Evolutionary conservation across 92 coral and sea anemone species (phyloP).

Genomic region (Plumapathes pennacea): DNA sequence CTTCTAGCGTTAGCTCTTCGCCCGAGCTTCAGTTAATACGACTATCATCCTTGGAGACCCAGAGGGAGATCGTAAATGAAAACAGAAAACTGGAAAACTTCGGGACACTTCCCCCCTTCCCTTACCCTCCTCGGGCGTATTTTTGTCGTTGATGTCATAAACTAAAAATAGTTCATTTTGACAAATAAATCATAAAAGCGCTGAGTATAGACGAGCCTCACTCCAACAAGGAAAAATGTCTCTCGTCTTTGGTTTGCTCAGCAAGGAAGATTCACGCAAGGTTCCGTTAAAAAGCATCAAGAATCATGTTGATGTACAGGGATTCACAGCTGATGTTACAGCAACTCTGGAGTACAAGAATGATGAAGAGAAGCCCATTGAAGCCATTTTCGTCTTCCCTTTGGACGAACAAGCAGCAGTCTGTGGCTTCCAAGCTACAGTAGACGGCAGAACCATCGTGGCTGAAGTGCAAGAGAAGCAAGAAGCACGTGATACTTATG

Average conservation of each 20-base stretch:
- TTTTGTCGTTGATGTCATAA: no score
- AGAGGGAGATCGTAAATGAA: no score
- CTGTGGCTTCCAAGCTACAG: conserved; percentile 69
- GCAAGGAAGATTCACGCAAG: conserved; percentile 26
- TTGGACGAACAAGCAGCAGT: conserved; percentile 70
- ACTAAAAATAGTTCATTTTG: no score
- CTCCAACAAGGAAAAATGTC: no score
- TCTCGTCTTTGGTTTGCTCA: conserved; percentile 50
- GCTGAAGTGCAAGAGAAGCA: conserved; percentile 69
- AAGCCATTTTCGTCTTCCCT: conserved; percentile 80
- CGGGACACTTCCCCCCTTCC: no score
- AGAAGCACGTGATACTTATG: conserved; percentile 66
- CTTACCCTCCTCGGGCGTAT: no score
- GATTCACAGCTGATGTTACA: conserved; percentile 74
- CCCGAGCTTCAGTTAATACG: no score
- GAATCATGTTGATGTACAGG: conserved; percentile 67
- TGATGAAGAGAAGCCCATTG: conserved; percentile 72
- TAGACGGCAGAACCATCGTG: conserved; percentile 59
- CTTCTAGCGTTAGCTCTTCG: no score
- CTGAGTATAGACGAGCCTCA: no score
- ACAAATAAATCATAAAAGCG: no score
- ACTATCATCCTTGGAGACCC: no score
- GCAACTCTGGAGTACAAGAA: conserved; percentile 76
- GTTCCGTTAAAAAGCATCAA: conserved; percentile 71
- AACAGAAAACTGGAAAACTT: no score